These are phyloP conservation scores for Calliphora vicina DNA, from an alignment of 1,140 invertebrate genomes.

Conservation along the genomic window DNA sequence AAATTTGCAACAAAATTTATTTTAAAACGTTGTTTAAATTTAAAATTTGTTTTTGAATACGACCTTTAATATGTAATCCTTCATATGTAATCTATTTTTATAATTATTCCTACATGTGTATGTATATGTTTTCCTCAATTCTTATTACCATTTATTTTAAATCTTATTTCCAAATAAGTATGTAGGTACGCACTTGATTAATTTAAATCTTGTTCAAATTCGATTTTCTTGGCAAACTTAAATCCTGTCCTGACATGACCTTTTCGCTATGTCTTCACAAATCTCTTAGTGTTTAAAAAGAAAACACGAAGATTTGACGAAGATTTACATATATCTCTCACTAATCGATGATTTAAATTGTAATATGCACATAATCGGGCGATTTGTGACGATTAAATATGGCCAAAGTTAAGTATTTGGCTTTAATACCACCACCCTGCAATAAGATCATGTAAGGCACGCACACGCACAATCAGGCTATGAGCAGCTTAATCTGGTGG, in stretches of 20 bases:
- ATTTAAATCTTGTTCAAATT: neutral
- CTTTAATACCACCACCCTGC: neutral
- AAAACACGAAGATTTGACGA: neutral
- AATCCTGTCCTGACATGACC: neutral
- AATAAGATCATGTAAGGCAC: neutral
- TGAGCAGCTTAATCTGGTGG: neutral
- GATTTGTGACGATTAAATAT: constrained; percentile 11
- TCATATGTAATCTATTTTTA: too few relatives aligned
- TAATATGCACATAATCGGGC: neutral
- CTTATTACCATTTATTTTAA: too few relatives aligned
- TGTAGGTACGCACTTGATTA: too few relatives aligned
- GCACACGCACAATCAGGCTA: too few relatives aligned
- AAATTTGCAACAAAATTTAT: too few relatives aligned
- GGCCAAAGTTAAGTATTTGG: neutral
- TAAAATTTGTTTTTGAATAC: too few relatives aligned
- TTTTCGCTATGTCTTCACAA: neutral
- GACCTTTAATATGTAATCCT: too few relatives aligned
- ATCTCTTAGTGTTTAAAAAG: neutral
- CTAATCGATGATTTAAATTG: constrained; percentile 1
- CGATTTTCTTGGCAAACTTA: neutral
- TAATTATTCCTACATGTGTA: too few relatives aligned
- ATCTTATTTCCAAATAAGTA: neutral
- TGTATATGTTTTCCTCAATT: neutral
- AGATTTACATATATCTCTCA: neutral
- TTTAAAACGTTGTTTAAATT: too few relatives aligned